These are phyloP conservation scores for Caenorhabditis sp. DNA, from an alignment of 2,888 invertebrate species.

Conservation along the genomic window DNA sequence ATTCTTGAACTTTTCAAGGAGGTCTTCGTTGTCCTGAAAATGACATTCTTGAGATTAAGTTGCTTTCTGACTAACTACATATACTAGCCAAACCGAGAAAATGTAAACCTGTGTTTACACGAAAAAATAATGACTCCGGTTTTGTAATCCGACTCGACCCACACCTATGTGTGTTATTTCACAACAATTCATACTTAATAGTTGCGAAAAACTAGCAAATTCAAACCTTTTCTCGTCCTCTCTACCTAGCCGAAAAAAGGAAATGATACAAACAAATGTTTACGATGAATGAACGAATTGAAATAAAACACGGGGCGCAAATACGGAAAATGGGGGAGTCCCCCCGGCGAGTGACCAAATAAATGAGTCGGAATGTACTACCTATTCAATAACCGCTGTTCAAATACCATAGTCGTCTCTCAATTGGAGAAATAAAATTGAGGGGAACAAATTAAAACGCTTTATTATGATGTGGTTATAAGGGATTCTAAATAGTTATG, in stretches of 20 bases:
- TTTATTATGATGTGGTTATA: not conserved
- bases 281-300: slow-evolving; percentile 10
- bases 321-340: not conserved
- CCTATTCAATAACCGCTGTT: slow-evolving; percentile 59
- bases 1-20: no score
- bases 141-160: not conserved
- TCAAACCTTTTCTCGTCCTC: not conserved
- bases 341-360: slow-evolving; percentile 36
- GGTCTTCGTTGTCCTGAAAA: no score
- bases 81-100: no score
- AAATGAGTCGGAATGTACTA: slow-evolving; percentile 49
- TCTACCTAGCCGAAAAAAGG: slow-evolving; percentile 25
- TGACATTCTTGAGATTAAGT: no score
- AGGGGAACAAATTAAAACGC: slow-evolving; percentile 2
- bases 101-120: no score
- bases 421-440: not conserved
- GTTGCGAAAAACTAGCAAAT: slow-evolving; percentile 11
- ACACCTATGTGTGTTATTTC: not conserved
- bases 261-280: slow-evolving; percentile 26
- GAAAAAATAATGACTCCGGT: not conserved
- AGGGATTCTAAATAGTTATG: no score
- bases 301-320: slow-evolving; percentile 23
- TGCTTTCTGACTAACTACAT: no score
- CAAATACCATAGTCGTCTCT: slow-evolving; percentile 26
- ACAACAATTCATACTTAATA: not conserved